phyloP scores from a whole-genome alignment of 2,797 vertebrate species.

The Sciaenops ocellatus region DNA sequence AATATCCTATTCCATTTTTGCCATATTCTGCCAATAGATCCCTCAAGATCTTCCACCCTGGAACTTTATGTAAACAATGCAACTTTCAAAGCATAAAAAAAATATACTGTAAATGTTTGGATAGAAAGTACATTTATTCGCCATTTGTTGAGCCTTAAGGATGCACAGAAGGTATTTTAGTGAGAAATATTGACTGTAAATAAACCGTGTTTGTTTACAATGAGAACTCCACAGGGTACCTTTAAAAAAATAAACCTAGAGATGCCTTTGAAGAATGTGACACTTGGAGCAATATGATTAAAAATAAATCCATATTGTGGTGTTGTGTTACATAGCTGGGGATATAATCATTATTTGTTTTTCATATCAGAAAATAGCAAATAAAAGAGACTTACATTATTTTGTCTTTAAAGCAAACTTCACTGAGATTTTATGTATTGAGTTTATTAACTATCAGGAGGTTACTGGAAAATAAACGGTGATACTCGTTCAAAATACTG shows the following conservation, averaged over 20 bases:
- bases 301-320: slow-evolving; percentile 55
- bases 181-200: slow-evolving; percentile 36
- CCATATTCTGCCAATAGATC: neutral
- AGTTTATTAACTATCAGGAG: slow-evolving; percentile 17
- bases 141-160: slow-evolving; percentile 26
- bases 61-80: neutral
- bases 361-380: neutral
- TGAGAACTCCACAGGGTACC: slow-evolving; percentile 36
- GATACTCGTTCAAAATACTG: slow-evolving; percentile 8
- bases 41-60: neutral
- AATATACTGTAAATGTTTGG: slow-evolving; percentile 19
- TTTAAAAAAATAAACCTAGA: slow-evolving; percentile 36
- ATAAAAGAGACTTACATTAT: neutral
- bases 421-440: neutral
- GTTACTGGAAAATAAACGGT: slow-evolving; percentile 10
- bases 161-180: slow-evolving; percentile 20
- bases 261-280: slow-evolving; percentile 47
- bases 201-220: slow-evolving; percentile 50
- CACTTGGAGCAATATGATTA: slow-evolving; percentile 32
- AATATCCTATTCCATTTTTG: too few relatives aligned
- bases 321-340: slow-evolving; percentile 26
- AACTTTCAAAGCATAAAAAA: neutral
- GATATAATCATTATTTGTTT: slow-evolving; percentile 37
- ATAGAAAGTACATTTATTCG: slow-evolving; percentile 20
- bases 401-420: slow-evolving; percentile 3